These are phyloP conservation scores for Stenurella melanura DNA, from an alignment of 2,888 invertebrate species.

Conservation along the genomic window DNA sequence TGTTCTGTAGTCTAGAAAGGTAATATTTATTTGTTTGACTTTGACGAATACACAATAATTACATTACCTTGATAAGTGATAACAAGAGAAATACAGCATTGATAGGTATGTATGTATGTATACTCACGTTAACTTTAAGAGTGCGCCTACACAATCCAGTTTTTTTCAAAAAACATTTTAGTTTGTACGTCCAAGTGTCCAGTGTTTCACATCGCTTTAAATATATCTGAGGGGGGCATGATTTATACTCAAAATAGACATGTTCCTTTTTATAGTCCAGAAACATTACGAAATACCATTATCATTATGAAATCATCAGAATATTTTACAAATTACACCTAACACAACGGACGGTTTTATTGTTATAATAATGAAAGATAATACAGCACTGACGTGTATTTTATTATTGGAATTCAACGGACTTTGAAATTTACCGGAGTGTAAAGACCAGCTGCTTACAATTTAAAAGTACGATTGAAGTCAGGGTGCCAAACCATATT, in stretches of 20 bases:
- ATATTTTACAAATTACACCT: constrained; percentile 8
- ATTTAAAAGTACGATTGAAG: background rate
- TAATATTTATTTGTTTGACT: background rate
- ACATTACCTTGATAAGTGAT: background rate
- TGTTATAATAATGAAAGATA: constrained; percentile 41
- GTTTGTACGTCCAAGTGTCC: constrained; percentile 66
- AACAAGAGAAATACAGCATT: no score
- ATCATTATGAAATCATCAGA: background rate
- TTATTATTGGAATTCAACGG: constrained; percentile 45
- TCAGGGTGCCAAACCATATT: background rate
- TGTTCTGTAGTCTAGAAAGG: background rate
- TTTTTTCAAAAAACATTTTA: constrained; percentile 65
- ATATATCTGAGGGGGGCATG: constrained; percentile 67
- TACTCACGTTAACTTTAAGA: constrained; percentile 61
- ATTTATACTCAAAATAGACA: constrained; percentile 59
- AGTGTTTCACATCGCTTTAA: constrained; percentile 64
- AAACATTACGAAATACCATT: constrained; percentile 53
- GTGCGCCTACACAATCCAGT: constrained; percentile 60
- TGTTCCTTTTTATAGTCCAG: constrained; percentile 53
- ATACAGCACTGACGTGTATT: constrained; percentile 48
- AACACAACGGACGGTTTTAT: constrained; percentile 27
- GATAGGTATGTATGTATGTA: no score
- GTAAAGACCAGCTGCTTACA: constrained; percentile 60
- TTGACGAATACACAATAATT: background rate
- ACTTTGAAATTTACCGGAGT: constrained; percentile 50